Percentiles rank a stretch among this genome's conserved stretches.
Evolutionary conservation across 2,797 vertebrate genomes (phyloP).

Genomic region (Tragopan temminckii): DNA sequence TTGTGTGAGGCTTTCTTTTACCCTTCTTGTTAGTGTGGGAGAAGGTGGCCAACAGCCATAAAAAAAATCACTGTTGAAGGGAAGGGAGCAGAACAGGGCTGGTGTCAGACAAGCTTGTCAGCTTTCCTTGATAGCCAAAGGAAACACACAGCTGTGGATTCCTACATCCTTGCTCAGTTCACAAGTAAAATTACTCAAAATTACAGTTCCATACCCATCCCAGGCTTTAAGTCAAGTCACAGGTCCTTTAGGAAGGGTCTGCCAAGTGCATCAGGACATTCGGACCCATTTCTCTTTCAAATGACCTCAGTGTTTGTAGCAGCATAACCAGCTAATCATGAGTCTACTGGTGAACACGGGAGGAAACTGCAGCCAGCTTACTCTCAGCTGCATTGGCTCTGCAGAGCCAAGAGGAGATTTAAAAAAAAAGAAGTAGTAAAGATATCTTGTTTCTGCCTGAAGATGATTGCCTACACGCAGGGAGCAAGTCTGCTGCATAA

Average conservation of each 20-base stretch:
- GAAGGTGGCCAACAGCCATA: not conserved
- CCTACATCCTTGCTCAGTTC: rapidly evolving
- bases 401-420: slow-evolving; percentile 10
- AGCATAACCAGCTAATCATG: not conserved
- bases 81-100: not conserved
- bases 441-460: slow-evolving; percentile 8
- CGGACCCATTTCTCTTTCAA: not conserved
- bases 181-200: rapidly evolving
- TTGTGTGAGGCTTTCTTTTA: not conserved
- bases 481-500: slow-evolving; percentile 29
- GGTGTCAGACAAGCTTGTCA: not conserved
- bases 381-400: slow-evolving; percentile 27
- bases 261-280: rapidly evolving
- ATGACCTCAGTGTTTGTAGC: not conserved
- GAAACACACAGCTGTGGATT: not conserved
- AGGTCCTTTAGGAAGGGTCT: not conserved
- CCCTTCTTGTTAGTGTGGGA: not conserved
- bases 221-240: not conserved
- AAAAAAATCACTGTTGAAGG: not conserved
- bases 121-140: not conserved
- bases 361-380: slow-evolving; percentile 14
- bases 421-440: not conserved
- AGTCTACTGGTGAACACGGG: not conserved
- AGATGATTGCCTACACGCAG: slow-evolving; percentile 19
- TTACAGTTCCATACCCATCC: not conserved